Percentiles rank a stretch among this genome's conserved stretches.
Evolutionary conservation across 2,888 invertebrate species (phyloP).

Genomic region (Mallateleia sp.): DNA sequence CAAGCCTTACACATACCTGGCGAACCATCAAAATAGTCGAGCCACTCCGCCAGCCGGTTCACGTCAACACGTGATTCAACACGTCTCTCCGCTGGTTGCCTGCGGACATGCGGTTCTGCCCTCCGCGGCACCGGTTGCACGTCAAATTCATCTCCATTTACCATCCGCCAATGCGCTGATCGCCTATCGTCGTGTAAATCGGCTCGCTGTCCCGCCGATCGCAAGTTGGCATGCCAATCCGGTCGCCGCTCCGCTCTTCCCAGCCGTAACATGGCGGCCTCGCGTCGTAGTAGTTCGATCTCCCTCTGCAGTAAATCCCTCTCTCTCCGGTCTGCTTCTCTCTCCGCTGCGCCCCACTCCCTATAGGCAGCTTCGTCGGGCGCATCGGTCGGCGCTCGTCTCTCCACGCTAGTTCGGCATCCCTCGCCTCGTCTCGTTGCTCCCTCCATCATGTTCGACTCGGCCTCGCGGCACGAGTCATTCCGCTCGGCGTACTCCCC

Average conservation of each 20-base stretch:
- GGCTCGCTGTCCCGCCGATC: too few species aligned
- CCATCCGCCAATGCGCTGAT: too few species aligned
- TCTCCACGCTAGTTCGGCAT: too few species aligned
- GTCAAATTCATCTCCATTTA: too few species aligned
- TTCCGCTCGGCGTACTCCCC: neutral
- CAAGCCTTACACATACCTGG: constrained; percentile 64
- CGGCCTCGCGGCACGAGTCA: too few species aligned
- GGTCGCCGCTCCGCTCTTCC: neutral
- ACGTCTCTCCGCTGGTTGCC: constrained; percentile 1
- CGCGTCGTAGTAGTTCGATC: constrained; percentile 18
- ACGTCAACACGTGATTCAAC: neutral
- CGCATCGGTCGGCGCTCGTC: too few species aligned
- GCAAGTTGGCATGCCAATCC: too few species aligned
- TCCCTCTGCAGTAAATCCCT: constrained; percentile 18
- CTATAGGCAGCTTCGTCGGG: neutral
- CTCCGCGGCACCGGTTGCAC: too few species aligned
- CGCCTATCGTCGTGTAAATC: too few species aligned
- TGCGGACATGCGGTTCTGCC: too few species aligned
- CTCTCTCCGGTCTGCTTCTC: constrained; percentile 35
- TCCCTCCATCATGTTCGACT: too few species aligned
- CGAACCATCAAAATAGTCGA: constrained; percentile 64
- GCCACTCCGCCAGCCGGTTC: constrained; percentile 57
- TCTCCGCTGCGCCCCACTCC: neutral
- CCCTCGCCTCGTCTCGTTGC: too few species aligned
- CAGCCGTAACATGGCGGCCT: constrained; percentile 29